phyloP scores from a whole-genome alignment of 1,140 invertebrate genomes.

The Pogonomyrmex barbatus region DNA sequence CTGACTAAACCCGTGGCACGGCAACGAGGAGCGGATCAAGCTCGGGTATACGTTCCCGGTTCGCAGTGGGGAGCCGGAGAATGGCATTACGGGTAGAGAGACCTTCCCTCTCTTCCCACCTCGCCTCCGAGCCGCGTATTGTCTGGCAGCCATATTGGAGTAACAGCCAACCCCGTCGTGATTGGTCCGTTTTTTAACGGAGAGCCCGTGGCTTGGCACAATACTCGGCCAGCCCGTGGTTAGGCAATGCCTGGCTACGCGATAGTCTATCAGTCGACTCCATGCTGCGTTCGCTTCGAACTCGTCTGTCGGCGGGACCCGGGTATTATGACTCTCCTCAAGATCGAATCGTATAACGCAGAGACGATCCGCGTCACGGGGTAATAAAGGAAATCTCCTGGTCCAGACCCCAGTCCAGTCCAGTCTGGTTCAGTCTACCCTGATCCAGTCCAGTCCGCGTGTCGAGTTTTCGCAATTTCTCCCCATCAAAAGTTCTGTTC shows the following conservation, averaged over 20 bases:
- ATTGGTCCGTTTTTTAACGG: slow-evolving; percentile 85
- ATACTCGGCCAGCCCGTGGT: slow-evolving; percentile 77
- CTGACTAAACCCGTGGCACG: slow-evolving; percentile 68
- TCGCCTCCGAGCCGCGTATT: slow-evolving; percentile 77
- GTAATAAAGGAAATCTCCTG: slow-evolving; percentile 52
- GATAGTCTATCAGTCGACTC: slow-evolving; percentile 85
- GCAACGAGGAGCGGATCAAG: slow-evolving; percentile 73
- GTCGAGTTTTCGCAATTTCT: slow-evolving; percentile 10
- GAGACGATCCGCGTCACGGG: slow-evolving; percentile 29
- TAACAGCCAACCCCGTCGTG: slow-evolving; percentile 82
- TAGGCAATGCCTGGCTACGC: slow-evolving; percentile 83
- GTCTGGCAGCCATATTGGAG: slow-evolving; percentile 85
- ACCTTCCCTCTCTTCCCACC: slow-evolving; percentile 80
- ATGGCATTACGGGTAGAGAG: slow-evolving; percentile 84
- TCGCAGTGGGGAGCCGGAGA: slow-evolving; percentile 84
- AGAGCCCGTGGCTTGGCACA: slow-evolving; percentile 79
- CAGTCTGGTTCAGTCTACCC: background rate
- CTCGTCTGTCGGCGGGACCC: slow-evolving; percentile 72
- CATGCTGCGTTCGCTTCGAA: slow-evolving; percentile 79
- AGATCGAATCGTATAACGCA: slow-evolving; percentile 55
- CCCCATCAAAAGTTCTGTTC: background rate
- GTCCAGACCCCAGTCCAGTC: background rate
- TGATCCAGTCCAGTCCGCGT: background rate
- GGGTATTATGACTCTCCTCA: slow-evolving; percentile 70
- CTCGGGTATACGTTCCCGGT: slow-evolving; percentile 72